phyloP scores from a whole-genome alignment of 2,113 vertebrate species.

The Amblyopsis rosae region DNA sequence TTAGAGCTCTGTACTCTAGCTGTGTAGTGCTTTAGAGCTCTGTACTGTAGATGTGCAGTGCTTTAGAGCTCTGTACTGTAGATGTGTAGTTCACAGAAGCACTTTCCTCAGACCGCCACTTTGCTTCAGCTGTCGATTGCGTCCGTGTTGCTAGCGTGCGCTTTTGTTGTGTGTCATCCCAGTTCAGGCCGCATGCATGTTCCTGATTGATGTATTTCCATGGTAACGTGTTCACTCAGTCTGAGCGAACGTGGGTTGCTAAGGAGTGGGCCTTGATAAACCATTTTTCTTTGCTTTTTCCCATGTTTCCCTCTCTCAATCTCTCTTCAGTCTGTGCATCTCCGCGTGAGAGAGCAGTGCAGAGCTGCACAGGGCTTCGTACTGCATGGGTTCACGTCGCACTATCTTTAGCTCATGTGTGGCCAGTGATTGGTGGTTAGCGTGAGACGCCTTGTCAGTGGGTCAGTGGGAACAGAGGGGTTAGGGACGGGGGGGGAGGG shows the following conservation, averaged over 20 bases:
- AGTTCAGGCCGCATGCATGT: slow-evolving; percentile 83
- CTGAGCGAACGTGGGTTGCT: slow-evolving; percentile 72
- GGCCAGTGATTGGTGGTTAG: neutral
- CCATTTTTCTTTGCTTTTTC: slow-evolving; percentile 65
- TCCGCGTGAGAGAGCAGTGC: slow-evolving; percentile 12
- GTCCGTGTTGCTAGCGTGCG: neutral
- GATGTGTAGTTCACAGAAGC: too few relatives aligned
- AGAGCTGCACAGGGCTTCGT: neutral
- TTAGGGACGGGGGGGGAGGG: slow-evolving; percentile 30
- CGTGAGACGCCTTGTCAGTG: neutral
- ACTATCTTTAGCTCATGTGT: neutral
- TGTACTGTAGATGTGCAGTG: too few relatives aligned
- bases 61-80: too few relatives aligned
- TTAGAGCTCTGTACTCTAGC: too few relatives aligned
- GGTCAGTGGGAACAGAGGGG: slow-evolving; percentile 1
- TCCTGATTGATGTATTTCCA: slow-evolving; percentile 93
- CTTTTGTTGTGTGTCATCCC: neutral
- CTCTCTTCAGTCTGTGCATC: slow-evolving; percentile 3
- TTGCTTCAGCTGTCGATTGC: neutral
- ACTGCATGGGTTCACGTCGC: neutral
- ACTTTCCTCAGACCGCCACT: neutral
- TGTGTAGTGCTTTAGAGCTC: too few relatives aligned
- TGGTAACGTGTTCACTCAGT: slow-evolving; percentile 83
- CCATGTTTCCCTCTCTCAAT: slow-evolving; percentile 31
- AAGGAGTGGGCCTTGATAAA: slow-evolving; percentile 77